Conservation (phyloP, 2,888 invertebrate genomes). For the Drosophila rubida region DNA sequence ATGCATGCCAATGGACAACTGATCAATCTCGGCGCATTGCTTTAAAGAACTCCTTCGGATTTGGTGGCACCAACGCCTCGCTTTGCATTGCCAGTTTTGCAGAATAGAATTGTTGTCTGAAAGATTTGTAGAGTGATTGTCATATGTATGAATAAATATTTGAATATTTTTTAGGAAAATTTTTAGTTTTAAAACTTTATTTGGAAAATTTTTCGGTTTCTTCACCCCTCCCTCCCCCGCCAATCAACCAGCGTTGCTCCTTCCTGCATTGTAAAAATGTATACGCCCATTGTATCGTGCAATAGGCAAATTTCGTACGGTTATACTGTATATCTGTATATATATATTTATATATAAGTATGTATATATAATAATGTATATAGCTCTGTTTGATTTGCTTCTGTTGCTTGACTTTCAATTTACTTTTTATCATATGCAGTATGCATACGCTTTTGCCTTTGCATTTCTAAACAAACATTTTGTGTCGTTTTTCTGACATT, state of each 20-base stretch:
- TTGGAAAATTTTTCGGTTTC: constrained; percentile 81
- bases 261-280: constrained; percentile 77
- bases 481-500: constrained; percentile 49
- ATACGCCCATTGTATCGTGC: constrained; percentile 66
- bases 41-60: constrained; percentile 98
- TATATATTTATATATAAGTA: constrained; percentile 53
- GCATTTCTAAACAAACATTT: constrained; percentile 38
- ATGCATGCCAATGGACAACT: constrained; percentile 79
- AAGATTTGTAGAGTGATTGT: constrained; percentile 10
- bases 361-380: constrained; percentile 63
- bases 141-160: constrained; percentile 36
- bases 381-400: constrained; percentile 78
- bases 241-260: constrained; percentile 40
- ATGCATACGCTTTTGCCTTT: constrained; percentile 22
- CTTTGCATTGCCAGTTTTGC: constrained; percentile 87
- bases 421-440: constrained; percentile 39
- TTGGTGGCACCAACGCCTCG: constrained; percentile 98
- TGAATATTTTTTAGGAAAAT: constrained; percentile 70
- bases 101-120: constrained; percentile 21
- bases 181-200: constrained; percentile 82
- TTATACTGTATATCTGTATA: constrained; percentile 67
- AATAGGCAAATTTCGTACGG: constrained; percentile 64
- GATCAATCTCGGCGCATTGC: constrained; percentile 87
- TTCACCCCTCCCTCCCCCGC: constrained; percentile 39
- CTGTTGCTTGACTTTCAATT: constrained; percentile 54